Evolutionary conservation across 2,113 vertebrate species (phyloP).

Genomic region (Serinus canaria): DNA sequence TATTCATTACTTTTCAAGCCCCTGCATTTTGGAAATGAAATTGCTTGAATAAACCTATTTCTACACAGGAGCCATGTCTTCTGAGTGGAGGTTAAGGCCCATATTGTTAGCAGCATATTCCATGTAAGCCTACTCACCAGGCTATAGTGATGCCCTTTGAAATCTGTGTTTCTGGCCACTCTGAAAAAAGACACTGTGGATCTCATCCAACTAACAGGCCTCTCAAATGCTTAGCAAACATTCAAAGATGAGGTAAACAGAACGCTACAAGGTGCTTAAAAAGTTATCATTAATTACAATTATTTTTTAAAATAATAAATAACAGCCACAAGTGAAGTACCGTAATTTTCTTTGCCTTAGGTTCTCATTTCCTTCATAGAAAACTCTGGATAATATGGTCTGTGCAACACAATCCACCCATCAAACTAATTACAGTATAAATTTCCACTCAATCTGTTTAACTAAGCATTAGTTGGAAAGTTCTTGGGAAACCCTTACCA

Average conservation of each 20-base stretch:
- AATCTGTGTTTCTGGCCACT: neutral
- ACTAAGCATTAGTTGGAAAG: conserved; percentile 31
- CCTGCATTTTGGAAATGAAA: neutral
- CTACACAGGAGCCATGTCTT: neutral
- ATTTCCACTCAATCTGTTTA: conserved; percentile 44
- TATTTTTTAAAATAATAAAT: neutral
- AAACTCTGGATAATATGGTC: neutral
- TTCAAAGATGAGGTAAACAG: neutral
- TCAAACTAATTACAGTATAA: conserved; percentile 56
- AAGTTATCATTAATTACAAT: neutral
- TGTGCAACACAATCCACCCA: neutral
- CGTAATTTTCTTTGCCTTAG: neutral
- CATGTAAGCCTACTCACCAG: neutral
- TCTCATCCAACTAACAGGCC: neutral
- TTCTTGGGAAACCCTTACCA: conserved; percentile 40
- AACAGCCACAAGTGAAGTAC: neutral
- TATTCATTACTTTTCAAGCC: neutral
- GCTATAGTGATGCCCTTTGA: neutral
- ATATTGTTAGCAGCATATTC: neutral
- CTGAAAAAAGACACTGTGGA: neutral
- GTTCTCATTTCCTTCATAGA: neutral
- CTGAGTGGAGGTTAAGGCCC: neutral
- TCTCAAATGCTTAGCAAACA: neutral
- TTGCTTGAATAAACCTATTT: neutral
- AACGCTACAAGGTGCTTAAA: neutral